Percentiles rank a stretch among this genome's conserved stretches.
phyloP scores from a whole-genome alignment of 2,113 vertebrate genomes.

The Phaethon lepturus region DNA sequence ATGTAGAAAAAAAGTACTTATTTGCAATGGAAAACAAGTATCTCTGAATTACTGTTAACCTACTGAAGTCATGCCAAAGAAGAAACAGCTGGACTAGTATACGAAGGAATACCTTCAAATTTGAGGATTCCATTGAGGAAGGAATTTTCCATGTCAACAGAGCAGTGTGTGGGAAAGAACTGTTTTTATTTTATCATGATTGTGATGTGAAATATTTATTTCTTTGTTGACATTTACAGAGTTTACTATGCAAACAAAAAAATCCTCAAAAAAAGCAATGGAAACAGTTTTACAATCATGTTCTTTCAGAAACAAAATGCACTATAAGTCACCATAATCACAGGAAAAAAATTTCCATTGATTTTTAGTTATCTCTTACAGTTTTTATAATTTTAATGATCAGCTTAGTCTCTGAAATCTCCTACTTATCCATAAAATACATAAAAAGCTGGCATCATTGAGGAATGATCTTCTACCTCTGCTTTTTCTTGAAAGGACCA shows the following conservation, averaged over 20 bases:
- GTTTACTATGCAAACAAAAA: slow-evolving; percentile 21
- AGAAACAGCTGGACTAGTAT: background rate
- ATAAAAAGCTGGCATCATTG: background rate
- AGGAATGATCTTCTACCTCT: background rate
- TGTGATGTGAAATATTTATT: background rate
- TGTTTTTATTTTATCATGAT: background rate
- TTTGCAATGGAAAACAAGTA: background rate
- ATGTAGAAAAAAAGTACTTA: background rate
- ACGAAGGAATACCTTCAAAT: background rate
- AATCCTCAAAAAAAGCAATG: background rate
- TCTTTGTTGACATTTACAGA: background rate
- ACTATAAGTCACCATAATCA: background rate
- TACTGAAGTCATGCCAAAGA: background rate
- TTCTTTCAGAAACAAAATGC: background rate
- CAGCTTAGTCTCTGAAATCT: background rate
- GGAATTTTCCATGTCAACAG: background rate
- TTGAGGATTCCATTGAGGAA: background rate
- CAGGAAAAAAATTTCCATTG: background rate
- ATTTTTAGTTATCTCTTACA: background rate
- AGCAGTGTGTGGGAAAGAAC: background rate
- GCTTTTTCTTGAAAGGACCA: background rate
- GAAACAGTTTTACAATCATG: background rate
- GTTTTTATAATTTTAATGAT: background rate
- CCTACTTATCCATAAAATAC: background rate
- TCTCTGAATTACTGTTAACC: background rate